Evolutionary conservation across 2,888 invertebrate genomes (phyloP).

Genomic region (Polydrusus pterygomalis): DNA sequence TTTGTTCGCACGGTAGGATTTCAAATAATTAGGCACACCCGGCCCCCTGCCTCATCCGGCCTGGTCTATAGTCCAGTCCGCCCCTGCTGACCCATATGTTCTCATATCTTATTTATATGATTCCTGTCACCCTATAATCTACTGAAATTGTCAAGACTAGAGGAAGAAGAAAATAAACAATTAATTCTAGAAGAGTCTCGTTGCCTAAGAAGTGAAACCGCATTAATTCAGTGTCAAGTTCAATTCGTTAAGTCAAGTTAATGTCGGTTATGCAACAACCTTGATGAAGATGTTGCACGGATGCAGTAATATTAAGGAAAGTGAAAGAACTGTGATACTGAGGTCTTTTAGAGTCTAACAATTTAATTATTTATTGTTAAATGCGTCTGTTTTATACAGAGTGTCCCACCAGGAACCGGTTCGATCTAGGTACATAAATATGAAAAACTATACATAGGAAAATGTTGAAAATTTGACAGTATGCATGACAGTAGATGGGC

Average conservation of each 20-base stretch:
- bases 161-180: not conserved
- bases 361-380: not conserved
- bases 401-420: too few species aligned
- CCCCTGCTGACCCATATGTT: too few species aligned
- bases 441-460: too few species aligned
- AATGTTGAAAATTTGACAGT: too few species aligned
- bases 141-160: not conserved
- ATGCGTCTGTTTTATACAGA: too few species aligned
- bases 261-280: slow-evolving; percentile 40
- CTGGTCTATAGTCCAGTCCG: too few species aligned
- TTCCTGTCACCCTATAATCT: not conserved
- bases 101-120: too few species aligned
- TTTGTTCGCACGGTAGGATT: too few species aligned
- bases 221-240: slow-evolving; percentile 48
- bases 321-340: slow-evolving; percentile 6
- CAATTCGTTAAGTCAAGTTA: slow-evolving; percentile 48
- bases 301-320: slow-evolving; percentile 19
- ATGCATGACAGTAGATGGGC: too few species aligned
- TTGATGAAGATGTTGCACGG: slow-evolving; percentile 40
- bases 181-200: not conserved
- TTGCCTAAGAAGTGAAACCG: slow-evolving; percentile 27
- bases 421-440: too few species aligned
- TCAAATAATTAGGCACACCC: too few species aligned
- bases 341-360: not conserved
- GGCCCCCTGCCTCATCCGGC: too few species aligned